Evolutionary conservation across 2,797 vertebrate genomes (phyloP), one percentile per base, ranked within the genome.

Genomic region (Emydoidea blandingii): DNA sequence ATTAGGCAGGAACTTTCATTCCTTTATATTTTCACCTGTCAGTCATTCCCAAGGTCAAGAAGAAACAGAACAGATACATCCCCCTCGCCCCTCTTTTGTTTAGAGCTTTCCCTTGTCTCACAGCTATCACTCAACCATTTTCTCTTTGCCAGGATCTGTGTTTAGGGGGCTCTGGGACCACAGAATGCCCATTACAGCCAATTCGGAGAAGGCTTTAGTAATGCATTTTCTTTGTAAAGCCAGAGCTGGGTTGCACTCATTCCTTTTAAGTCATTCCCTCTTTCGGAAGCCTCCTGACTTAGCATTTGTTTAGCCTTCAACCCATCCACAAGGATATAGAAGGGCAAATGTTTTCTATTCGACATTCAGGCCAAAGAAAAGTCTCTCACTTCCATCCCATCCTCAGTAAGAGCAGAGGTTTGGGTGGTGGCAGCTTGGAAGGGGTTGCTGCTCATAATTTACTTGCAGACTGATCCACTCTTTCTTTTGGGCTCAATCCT

Each of bases 1-100:
- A 12, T 21, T 81, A 76, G 56, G 12, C 6, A 31, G 1, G 41
- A 31, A 57, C 5, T n/a, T 59, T 72, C 80, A 78, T 49, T 89
- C 41, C 65, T 72, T 85, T 92, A 54, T 81, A 1, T 9, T 95
- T 95, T 11, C 1, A 2, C 81, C 81, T 91, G 23, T 49, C 57
- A 86, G 18, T 84, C 8, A 56, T 90, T 83, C 37, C 47, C 11
- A 85, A 90, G 47, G 54, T 93, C 7, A 85, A 65, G 49, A 53
- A 27, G 79, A 65, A 86, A 76, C 90, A n/a, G n/a, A 86, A 34
- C 41, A 49, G 57, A 16, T 74, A n/a, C 25, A 14, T 90, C 84
- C 41, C 41, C 25, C 54, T 81, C 50, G 56, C 34, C 25, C 0
- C 1, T 88, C n/a, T 29, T 92, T 23, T 88, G 12, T 1, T 1